A percentile compares a stretch with the other conserved stretches of the same genome.
Evolutionary conservation across 1,140 invertebrate genomes (phyloP).

Genomic region (Campoletis sonorensis): DNA sequence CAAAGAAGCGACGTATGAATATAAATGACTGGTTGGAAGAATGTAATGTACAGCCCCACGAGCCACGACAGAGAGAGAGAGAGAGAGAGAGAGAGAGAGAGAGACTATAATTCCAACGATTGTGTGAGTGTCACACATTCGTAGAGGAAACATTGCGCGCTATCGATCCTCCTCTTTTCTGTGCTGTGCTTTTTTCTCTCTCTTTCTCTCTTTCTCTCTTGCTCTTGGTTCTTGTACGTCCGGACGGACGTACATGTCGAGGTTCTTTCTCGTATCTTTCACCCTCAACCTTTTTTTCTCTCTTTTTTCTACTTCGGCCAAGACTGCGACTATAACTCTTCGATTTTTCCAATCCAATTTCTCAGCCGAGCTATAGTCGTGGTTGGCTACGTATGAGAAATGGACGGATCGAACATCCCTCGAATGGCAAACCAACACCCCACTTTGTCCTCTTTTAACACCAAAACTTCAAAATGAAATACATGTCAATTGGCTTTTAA

Average conservation of each 20-base stretch:
- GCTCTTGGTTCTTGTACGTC: background rate
- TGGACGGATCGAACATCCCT: background rate
- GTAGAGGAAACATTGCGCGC: background rate
- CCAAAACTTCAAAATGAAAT: too few relatives aligned
- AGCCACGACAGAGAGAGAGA: background rate
- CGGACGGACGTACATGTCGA: background rate
- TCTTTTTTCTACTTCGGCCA: background rate
- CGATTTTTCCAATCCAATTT: constrained; percentile 39
- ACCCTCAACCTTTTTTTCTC: constrained; percentile 21
- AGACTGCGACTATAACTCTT: constrained; percentile 3
- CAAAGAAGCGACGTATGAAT: constrained; percentile 38
- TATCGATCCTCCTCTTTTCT: background rate
- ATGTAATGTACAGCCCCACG: background rate
- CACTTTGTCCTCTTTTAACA: too few relatives aligned
- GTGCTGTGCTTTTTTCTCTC: background rate
- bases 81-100: background rate
- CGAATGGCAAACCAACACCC: too few relatives aligned
- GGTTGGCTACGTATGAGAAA: background rate
- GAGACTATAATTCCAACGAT: too few relatives aligned
- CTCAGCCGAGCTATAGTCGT: constrained; percentile 3
- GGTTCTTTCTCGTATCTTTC: constrained; percentile 20
- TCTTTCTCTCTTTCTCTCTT: constrained; percentile 1
- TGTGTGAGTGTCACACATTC: background rate
- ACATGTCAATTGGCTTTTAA: too few relatives aligned
- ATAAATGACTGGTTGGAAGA: constrained; percentile 25